Evolutionary conservation across 2,797 vertebrate species (phyloP).

Genomic region (Rhinoraja longicauda): DNA sequence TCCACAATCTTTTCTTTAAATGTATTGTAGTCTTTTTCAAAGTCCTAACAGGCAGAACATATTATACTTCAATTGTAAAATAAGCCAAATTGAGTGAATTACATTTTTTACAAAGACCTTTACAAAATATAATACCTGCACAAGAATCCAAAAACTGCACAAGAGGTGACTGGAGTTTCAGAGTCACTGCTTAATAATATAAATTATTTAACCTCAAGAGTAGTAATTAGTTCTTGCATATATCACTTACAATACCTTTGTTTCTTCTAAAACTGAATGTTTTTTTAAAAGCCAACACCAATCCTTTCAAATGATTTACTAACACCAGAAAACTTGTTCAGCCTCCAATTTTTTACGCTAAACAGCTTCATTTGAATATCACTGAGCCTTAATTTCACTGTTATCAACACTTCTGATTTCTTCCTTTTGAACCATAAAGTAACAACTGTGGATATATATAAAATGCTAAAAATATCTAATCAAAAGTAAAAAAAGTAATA

Average conservation of each 20-base stretch:
- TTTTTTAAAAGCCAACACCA: not conserved
- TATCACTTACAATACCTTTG: no score
- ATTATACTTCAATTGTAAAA: not conserved
- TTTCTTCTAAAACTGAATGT: not conserved
- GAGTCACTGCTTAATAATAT: not conserved
- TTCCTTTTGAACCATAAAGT: not conserved
- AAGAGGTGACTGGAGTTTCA: not conserved
- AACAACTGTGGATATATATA: not conserved
- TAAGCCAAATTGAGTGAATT: not conserved
- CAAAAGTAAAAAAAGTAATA: no score
- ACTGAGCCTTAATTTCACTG: not conserved
- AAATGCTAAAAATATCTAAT: no score
- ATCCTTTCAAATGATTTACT: not conserved
- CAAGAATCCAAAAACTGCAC: not conserved
- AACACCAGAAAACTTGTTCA: not conserved
- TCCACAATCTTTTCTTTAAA: slow-evolving; percentile 64
- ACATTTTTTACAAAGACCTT: not conserved
- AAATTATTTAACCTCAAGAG: not conserved
- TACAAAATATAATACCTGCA: not conserved
- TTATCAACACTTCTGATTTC: not conserved
- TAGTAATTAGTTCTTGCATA: no score
- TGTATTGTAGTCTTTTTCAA: slow-evolving; percentile 59
- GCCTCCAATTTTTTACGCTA: not conserved
- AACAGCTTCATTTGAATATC: not conserved
- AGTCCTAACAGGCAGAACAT: slow-evolving; percentile 53